These are phyloP conservation scores for Camponotus floridanus DNA, from an alignment of 1,140 invertebrate species.

Conservation along the genomic window DNA sequence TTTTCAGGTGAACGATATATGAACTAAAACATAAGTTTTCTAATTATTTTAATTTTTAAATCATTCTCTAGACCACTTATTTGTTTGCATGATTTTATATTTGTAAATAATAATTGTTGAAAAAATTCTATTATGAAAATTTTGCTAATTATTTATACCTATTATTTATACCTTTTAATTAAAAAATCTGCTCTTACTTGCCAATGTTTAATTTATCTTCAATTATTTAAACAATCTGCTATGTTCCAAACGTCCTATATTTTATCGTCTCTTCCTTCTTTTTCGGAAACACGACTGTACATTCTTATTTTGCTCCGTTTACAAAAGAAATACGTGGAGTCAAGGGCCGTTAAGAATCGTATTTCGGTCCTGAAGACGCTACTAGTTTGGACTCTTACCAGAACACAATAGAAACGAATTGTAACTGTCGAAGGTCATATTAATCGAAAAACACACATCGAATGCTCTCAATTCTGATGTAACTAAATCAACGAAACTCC, in stretches of 20 bases:
- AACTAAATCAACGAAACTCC: too few species aligned
- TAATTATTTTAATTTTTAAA: not conserved
- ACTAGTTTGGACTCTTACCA: not conserved
- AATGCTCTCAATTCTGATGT: not conserved
- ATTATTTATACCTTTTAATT: too few species aligned
- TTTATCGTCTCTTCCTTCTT: not conserved
- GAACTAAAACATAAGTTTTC: not conserved
- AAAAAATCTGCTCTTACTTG: not conserved
- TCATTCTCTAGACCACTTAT: not conserved
- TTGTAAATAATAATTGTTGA: not conserved
- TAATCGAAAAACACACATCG: not conserved
- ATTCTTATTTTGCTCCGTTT: not conserved
- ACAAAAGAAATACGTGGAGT: not conserved
- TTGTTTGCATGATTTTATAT: not conserved
- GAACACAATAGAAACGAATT: not conserved
- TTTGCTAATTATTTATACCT: not conserved
- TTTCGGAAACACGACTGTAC: not conserved
- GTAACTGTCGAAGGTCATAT: not conserved
- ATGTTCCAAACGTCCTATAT: not conserved
- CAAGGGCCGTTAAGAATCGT: not conserved
- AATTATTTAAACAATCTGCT: not conserved
- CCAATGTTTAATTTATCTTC: too few species aligned
- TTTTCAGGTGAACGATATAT: not conserved
- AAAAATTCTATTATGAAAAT: not conserved
- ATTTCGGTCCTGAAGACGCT: not conserved